A percentile compares a stretch with the other conserved stretches of the same genome.
Evolutionary conservation across 2,797 vertebrate genomes (phyloP).

Genomic region (Pipistrellus kuhlii): DNA sequence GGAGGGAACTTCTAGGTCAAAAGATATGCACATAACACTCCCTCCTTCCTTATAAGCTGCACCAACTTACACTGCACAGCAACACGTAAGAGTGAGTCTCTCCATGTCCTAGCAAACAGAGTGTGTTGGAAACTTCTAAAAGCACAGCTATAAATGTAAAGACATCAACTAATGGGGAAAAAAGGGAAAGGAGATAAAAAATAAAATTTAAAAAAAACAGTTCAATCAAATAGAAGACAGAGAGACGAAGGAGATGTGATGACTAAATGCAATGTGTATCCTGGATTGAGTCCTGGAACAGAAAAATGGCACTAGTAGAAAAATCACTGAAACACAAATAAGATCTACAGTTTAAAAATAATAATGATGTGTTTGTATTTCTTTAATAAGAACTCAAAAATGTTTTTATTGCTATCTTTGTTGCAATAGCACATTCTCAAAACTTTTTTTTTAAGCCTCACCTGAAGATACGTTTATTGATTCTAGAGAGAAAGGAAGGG

Average conservation of each 20-base stretch:
- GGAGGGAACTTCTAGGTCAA: neutral
- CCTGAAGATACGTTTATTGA: neutral
- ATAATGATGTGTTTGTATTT: neutral
- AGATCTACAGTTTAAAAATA: neutral
- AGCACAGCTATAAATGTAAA: neutral
- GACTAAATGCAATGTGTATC: neutral
- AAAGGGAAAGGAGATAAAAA: neutral
- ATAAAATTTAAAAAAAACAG: neutral
- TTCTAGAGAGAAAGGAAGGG: neutral
- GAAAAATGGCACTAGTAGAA: neutral
- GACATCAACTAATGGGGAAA: neutral
- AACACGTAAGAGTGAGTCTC: neutral
- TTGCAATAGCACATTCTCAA: neutral
- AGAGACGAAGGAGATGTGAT: neutral
- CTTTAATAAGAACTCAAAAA: conserved; percentile 30
- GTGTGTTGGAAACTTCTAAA: neutral
- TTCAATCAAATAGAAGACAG: neutral
- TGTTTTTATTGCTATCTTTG: neutral
- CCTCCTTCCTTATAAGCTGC: neutral
- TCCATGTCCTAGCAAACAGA: neutral
- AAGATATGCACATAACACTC: neutral
- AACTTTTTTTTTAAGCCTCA: neutral
- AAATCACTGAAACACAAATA: neutral
- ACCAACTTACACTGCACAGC: neutral
- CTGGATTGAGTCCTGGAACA: neutral